These are phyloP conservation scores for Danio rerio DNA, from an alignment of 2,113 vertebrate genomes.

Conservation along the genomic window GRCz12tu NC_133192.1:40847001-40847500, in stretches of 20 bases:
- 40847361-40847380: neutral
- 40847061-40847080: neutral
- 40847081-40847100: neutral
- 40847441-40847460: neutral
- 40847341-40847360: neutral
- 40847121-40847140: neutral
- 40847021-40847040: too few relatives aligned
- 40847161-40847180: conserved; percentile 44
- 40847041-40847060: neutral
- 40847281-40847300: conserved; percentile 41
- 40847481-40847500: conserved; percentile 33
- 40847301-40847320: conserved; percentile 40
- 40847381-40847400: conserved; percentile 2
- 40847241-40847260: conserved; percentile 31
- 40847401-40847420: conserved; percentile 12
- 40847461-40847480: conserved; percentile 36
- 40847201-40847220: conserved; percentile 60
- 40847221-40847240: conserved; percentile 55
- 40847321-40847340: neutral
- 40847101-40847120: conserved; percentile 16
- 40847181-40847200: conserved; percentile 49
- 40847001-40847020: too few relatives aligned
- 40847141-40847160: conserved; percentile 25
- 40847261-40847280: conserved; percentile 41
- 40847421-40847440: neutral